phyloP scores from a whole-genome alignment of 2,888 invertebrate species.

The Macrosoma leucophasiata region DNA sequence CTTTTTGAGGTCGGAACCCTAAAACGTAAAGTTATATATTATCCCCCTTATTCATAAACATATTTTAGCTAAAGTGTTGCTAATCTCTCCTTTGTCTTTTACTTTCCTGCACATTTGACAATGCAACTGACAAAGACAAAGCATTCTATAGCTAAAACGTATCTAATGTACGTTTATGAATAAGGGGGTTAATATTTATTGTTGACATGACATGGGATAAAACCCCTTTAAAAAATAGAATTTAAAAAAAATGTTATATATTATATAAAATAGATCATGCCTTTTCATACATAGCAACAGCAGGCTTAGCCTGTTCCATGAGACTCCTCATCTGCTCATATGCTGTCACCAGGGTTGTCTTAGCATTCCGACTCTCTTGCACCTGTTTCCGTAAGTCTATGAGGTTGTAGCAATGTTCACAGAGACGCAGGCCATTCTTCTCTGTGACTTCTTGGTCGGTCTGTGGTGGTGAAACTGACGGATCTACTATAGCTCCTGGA shows the following conservation, averaged over 20 bases:
- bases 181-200: too few relatives aligned
- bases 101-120: too few relatives aligned
- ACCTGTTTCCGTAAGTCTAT: slow-evolving; percentile 86
- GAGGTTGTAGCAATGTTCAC: slow-evolving; percentile 86
- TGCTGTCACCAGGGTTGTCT: slow-evolving; percentile 85
- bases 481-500: slow-evolving; percentile 65
- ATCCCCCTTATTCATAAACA: too few relatives aligned
- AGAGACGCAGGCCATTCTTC: slow-evolving; percentile 79
- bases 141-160: too few relatives aligned
- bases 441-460: slow-evolving; percentile 61
- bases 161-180: too few relatives aligned
- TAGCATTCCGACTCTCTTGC: slow-evolving; percentile 87
- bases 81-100: too few relatives aligned
- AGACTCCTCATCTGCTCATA: slow-evolving; percentile 88
- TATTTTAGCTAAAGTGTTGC: too few relatives aligned
- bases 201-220: too few relatives aligned
- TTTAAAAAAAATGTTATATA: too few relatives aligned
- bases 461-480: slow-evolving; percentile 49
- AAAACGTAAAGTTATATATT: too few relatives aligned
- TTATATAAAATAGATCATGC: slow-evolving; percentile 34
- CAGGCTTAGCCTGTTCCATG: slow-evolving; percentile 83
- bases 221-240: too few relatives aligned
- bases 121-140: too few relatives aligned
- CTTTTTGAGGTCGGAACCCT: neutral
- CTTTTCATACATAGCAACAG: slow-evolving; percentile 80